Base-by-base conservation (phyloP, 2,797 vertebrate species). In the Neosilurus mollespiculum region DNA sequence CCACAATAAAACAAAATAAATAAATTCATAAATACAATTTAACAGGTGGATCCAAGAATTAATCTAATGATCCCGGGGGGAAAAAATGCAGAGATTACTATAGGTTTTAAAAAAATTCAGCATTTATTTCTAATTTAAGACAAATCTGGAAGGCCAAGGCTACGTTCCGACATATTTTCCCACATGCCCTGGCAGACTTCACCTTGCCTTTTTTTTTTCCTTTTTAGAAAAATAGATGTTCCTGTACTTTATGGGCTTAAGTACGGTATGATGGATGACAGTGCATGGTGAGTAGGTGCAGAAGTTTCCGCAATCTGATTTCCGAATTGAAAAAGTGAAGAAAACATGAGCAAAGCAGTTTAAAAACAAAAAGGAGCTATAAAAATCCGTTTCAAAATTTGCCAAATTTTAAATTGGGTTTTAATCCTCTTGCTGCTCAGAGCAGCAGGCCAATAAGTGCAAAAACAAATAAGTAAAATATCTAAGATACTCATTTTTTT, bases 1-100 rank as follows among this genome's bases (percentile, higher is more conserved):
- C 37, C 70, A 81, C 26, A 37, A 58, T 64, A 20, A 73, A 24
- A 80, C 70, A 43, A 84, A 82, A 84, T 67, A 78, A 83, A 80
- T 86, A 72, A 75, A 83, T 80, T 78, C 73, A 86, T 73, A 83
- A 88, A 84, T 84, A 83, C 54, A 85, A 43, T 82, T 85, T 85
- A 11, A 30, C 30, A 80, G 84, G 75, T 78, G 78, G 53, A 78
- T 54, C 62, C 20, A 56, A 56, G 69, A 78, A 64, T 66, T 67
- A 75, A 56, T 75, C 9, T 2, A 43, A 43, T 43, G 37, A 34
- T 4, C n/a, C 65, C 3, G 4, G 22, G n/a, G 8, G 8, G 16
- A 64, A 24, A 22, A 58, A 49, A 84, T 4, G 34, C 16, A 56
- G 56, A 75, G 12, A 61, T 61, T 34, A 67, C 22, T 22, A 37